phyloP scores from a whole-genome alignment of 35 echinoderm and acorn worm species.

The Chiridota heheva region DNA sequence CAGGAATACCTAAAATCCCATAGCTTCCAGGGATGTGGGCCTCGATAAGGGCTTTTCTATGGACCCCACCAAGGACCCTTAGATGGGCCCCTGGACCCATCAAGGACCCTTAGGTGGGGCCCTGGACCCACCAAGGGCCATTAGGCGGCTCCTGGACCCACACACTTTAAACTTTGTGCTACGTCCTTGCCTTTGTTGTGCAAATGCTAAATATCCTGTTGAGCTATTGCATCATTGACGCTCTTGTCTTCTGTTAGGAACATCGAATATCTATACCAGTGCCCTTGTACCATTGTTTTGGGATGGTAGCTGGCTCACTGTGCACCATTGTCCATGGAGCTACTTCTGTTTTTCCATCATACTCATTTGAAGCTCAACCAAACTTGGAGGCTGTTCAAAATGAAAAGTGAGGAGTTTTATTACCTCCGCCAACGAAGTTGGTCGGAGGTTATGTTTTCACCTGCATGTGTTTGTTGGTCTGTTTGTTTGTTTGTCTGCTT shows the following conservation, averaged over 20 bases:
- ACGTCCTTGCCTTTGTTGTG: background rate
- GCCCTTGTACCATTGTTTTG: slow-evolving; percentile 82
- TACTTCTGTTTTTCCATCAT: slow-evolving; percentile 55
- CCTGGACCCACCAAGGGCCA: background rate
- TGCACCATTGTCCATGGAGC: slow-evolving; percentile 33
- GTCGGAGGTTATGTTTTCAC: background rate
- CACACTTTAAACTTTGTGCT: background rate
- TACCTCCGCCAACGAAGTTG: background rate
- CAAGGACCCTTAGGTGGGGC: too few relatives aligned
- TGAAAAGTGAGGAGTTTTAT: slow-evolving; percentile 48
- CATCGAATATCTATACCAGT: slow-evolving; percentile 60
- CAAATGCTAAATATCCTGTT: too few relatives aligned
- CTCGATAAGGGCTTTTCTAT: too few relatives aligned
- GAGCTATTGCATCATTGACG: background rate
- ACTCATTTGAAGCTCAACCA: slow-evolving; percentile 52
- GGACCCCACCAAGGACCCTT: too few relatives aligned
- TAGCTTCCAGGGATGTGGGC: too few relatives aligned
- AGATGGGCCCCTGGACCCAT: too few relatives aligned
- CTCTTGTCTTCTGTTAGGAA: slow-evolving; percentile 20
- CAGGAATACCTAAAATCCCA: too few relatives aligned
- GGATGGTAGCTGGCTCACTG: slow-evolving; percentile 40
- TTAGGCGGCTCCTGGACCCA: background rate
- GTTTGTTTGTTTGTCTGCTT: background rate
- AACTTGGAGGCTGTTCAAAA: slow-evolving; percentile 60
- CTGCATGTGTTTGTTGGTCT: background rate